Base-by-base conservation (phyloP, 1,140 invertebrate genomes). In the Cotesia typhae region DNA sequence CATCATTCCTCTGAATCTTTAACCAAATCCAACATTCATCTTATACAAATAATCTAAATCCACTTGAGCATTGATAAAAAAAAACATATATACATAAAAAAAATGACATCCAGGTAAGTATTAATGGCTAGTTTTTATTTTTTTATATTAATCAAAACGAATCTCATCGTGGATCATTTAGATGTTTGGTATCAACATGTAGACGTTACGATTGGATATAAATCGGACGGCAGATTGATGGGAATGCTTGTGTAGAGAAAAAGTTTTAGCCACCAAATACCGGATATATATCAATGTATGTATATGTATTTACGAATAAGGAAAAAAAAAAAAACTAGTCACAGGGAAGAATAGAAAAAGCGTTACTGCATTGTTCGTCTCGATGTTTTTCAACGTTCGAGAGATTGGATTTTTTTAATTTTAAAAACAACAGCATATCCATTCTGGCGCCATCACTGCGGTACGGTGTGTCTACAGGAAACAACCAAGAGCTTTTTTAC, bases 401-500 rank as follows among this genome's bases (percentile, higher is more conserved):
- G 74, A 79, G 73, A 79, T 81, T 77, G 78, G 71, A 81, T 79
- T 81, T 81, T 70, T 80, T 81, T 76, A 73, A 80, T 81, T 81
- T 77, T 75, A 77, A 74, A 75, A 71, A 72, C 66, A 66, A 72
- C 55, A 65, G 51, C 61, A 17, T 28, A 28, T 20, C 41, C 51
- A 64, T 63, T 41, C 38, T 55, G 36, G 67, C n/a, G 37, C 9
- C 35, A 17, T 69, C 17, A 17, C n/a, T 20, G 65, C 57, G 67
- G 57, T 68, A 20, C 2, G 20, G 20, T 47, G 53, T 57, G n/a
- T 57, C 67, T 36, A 5, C 67, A 36, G 59, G 10, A 66, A 59
- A 66, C 38, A 37, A 37, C 7, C 4, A 67, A 64, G 69, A 73
- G 38, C 69, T 73, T 72, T 66, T 35, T 67, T 57, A 38, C 61